phyloP scores from a whole-genome alignment of 1,140 invertebrate genomes.

The Magallana angulata region DNA sequence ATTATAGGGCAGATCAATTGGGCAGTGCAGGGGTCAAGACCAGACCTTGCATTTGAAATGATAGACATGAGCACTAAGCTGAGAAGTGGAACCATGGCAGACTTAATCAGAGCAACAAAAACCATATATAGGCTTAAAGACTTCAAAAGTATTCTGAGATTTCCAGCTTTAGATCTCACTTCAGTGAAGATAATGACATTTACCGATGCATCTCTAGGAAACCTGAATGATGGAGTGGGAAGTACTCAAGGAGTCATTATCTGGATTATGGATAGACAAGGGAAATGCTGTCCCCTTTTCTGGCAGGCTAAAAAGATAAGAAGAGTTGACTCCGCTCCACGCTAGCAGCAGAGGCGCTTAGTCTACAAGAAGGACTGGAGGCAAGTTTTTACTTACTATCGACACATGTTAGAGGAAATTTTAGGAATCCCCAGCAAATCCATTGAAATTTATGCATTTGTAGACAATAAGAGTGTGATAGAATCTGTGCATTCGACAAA shows the following conservation, averaged over 20 bases:
- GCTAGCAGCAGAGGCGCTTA: constrained; percentile 52
- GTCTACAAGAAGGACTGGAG: constrained; percentile 50
- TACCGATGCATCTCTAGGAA: constrained; percentile 54
- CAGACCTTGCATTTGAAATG: constrained; percentile 47
- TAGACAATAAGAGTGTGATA: too few species aligned
- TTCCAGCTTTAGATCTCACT: too few species aligned
- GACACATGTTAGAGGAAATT: constrained; percentile 32
- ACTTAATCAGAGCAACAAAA: too few species aligned
- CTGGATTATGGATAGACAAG: constrained; percentile 48
- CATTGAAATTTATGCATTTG: background rate
- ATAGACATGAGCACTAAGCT: constrained; percentile 52
- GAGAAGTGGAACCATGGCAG: background rate
- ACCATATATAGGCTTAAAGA: too few species aligned
- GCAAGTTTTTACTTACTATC: constrained; percentile 40
- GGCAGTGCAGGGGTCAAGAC: too few species aligned
- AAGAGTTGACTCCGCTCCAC: constrained; percentile 45
- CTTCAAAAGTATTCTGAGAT: too few species aligned
- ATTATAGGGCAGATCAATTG: too few species aligned
- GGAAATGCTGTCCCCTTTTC: background rate
- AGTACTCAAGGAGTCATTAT: constrained; percentile 54
- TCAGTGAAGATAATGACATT: constrained; percentile 41
- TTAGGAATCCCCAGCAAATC: constrained; percentile 34
- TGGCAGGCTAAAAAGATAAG: constrained; percentile 46
- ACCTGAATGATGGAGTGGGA: constrained; percentile 44
- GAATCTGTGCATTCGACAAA: background rate